These are phyloP conservation scores for Bombus difficillimus DNA, from an alignment of 1,140 invertebrate genomes.

Conservation along the genomic window DNA sequence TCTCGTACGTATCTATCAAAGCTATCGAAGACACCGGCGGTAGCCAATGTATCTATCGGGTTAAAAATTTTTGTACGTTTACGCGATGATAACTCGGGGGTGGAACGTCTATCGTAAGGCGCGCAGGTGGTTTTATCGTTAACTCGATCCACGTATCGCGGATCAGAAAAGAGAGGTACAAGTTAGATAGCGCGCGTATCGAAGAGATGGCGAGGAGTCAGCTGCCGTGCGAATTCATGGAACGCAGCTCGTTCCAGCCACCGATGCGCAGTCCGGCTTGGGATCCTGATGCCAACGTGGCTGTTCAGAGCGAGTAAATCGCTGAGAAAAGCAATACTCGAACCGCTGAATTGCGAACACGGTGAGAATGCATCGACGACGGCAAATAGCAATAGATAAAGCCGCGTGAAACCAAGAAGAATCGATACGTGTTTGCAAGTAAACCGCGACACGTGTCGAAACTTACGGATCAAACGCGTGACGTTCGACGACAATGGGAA, in stretches of 20 bases:
- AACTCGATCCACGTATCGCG: slow-evolving; percentile 14
- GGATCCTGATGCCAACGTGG: slow-evolving; percentile 57
- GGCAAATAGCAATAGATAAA: background rate
- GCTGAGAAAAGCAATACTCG: slow-evolving; percentile 63
- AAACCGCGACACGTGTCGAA: background rate
- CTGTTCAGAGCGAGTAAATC: slow-evolving; percentile 52
- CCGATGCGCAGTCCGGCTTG: slow-evolving; percentile 35
- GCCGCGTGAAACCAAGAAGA: background rate
- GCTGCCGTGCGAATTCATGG: slow-evolving; percentile 51
- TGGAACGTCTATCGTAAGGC: background rate
- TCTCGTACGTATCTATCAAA: background rate
- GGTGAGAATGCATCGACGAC: slow-evolving; percentile 12
- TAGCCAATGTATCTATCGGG: too few relatives aligned
- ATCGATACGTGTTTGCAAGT: background rate
- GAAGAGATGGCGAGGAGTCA: slow-evolving; percentile 25
- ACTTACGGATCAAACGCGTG: too few relatives aligned
- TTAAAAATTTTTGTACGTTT: background rate
- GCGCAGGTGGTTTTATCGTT: slow-evolving; percentile 23
- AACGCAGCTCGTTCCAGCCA: slow-evolving; percentile 40
- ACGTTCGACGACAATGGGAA: too few relatives aligned
- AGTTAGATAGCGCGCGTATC: background rate
- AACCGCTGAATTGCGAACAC: slow-evolving; percentile 7
- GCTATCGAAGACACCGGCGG: background rate
- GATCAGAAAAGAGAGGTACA: slow-evolving; percentile 33
- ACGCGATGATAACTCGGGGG: background rate